Percentiles rank a stretch among this genome's conserved stretches.
Conservation (phyloP, 2,113 vertebrate species). For the Arothron firmamentum region DNA sequence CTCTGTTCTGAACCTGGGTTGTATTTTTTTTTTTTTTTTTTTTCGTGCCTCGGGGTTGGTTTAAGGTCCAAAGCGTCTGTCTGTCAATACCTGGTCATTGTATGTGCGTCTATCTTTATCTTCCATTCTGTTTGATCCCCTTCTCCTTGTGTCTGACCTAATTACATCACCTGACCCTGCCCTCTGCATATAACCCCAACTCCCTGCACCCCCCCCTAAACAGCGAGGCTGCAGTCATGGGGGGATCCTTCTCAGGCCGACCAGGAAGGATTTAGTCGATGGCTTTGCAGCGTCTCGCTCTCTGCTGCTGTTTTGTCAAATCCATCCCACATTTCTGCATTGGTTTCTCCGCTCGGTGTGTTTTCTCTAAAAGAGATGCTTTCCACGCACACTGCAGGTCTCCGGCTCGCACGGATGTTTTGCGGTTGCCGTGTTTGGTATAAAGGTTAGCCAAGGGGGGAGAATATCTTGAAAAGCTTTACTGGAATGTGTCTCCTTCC, state of each 20-base stretch:
- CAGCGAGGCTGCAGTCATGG: conserved; percentile 16
- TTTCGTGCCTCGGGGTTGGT: conserved; percentile 46
- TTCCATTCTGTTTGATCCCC: conserved; percentile 73
- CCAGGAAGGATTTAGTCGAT: conserved; percentile 15
- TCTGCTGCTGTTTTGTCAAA: conserved; percentile 6
- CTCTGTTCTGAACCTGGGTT: conserved; percentile 49
- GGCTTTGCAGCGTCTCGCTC: neutral
- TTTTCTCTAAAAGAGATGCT: conserved; percentile 5
- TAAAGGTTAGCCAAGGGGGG: conserved; percentile 34
- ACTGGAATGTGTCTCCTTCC: conserved; percentile 56
- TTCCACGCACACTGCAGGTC: conserved; percentile 24
- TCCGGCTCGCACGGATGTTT: conserved; percentile 26
- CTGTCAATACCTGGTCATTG: conserved; percentile 71
- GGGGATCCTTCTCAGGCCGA: conserved; percentile 4
- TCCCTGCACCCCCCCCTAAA: conserved; percentile 6
- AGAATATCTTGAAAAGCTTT: conserved; percentile 44
- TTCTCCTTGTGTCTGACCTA: conserved; percentile 49
- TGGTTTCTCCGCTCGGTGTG: neutral
- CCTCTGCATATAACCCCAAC: conserved; percentile 30
- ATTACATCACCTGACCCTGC: conserved; percentile 65
- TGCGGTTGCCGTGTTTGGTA: conserved; percentile 37
- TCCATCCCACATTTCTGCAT: conserved; percentile 23
- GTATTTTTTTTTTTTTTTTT: conserved; percentile 47
- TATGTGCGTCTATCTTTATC: conserved; percentile 67
- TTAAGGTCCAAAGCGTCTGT: conserved; percentile 52